Percentiles rank a stretch among this genome's conserved stretches.
Conservation (phyloP, 2,797 vertebrate species). For the Carcharodon carcharias region DNA sequence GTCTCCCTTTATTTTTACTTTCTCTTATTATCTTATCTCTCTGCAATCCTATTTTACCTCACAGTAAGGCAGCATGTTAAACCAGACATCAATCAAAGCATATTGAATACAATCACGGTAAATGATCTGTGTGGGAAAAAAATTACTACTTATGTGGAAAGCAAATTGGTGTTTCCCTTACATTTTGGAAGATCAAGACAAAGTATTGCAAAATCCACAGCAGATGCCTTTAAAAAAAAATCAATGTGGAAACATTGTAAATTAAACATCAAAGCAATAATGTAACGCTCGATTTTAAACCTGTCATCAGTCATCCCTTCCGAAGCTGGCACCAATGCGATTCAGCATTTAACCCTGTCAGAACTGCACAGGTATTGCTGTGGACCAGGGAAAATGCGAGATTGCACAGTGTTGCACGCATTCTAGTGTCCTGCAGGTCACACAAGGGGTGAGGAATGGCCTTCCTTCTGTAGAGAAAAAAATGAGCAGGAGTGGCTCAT, state of each 20-base stretch:
- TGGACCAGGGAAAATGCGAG: neutral
- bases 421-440: neutral
- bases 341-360: slow-evolving; percentile 11
- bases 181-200: slow-evolving; percentile 17
- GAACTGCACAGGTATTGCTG: neutral
- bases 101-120: neutral
- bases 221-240: neutral
- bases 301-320: slow-evolving; percentile 17
- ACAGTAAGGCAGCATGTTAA: slow-evolving; percentile 13
- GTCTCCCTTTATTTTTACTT: neutral
- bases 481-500: neutral
- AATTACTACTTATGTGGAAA: neutral
- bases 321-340: neutral
- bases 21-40: slow-evolving; percentile 38
- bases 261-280: slow-evolving; percentile 36
- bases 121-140: neutral
- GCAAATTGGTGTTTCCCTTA: neutral
- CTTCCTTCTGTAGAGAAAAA: no score
- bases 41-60: slow-evolving; percentile 57
- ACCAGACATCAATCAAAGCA: neutral
- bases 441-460: neutral
- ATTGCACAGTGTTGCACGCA: neutral
- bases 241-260: slow-evolving; percentile 13
- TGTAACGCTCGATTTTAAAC: slow-evolving; percentile 13
- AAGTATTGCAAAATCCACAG: neutral